A percentile compares a stretch with the other conserved stretches of the same genome.
Evolutionary conservation across 1,140 invertebrate genomes (phyloP).

Genomic region (Zaprionus taronus): DNA sequence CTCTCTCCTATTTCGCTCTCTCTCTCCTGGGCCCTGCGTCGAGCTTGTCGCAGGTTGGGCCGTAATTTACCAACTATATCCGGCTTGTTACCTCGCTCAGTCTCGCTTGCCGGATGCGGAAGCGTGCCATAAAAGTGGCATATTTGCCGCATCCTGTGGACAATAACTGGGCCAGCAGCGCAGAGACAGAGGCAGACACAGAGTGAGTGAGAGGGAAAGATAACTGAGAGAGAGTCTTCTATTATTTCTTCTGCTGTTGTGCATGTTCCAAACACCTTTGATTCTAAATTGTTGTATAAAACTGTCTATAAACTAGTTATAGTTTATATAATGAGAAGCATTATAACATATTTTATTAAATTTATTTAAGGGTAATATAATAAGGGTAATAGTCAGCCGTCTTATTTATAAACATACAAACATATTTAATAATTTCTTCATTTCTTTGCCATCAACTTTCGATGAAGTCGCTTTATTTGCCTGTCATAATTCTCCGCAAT

Average conservation of each 20-base stretch:
- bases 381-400: neutral
- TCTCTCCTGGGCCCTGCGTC: slow-evolving; percentile 15
- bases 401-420: neutral
- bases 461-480: neutral
- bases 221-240: too few relatives aligned
- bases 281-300: too few relatives aligned
- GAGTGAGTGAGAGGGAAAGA: neutral
- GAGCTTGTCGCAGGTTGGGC: slow-evolving; percentile 56
- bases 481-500: neutral
- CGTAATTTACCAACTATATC: slow-evolving; percentile 78
- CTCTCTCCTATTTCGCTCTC: neutral
- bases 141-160: slow-evolving; percentile 79
- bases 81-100: slow-evolving; percentile 57
- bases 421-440: neutral
- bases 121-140: slow-evolving; percentile 73
- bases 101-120: slow-evolving; percentile 57
- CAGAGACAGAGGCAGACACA: neutral
- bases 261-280: too few relatives aligned
- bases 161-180: slow-evolving; percentile 58
- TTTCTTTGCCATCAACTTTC: neutral
- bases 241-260: too few relatives aligned
- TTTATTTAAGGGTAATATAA: neutral
- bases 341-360: neutral
- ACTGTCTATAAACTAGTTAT: too few relatives aligned
- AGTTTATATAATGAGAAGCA: too few relatives aligned